Percentiles rank a stretch among this genome's conserved stretches.
phyloP scores from a whole-genome alignment of 2,888 invertebrate species.

The Clivina fossor region DNA sequence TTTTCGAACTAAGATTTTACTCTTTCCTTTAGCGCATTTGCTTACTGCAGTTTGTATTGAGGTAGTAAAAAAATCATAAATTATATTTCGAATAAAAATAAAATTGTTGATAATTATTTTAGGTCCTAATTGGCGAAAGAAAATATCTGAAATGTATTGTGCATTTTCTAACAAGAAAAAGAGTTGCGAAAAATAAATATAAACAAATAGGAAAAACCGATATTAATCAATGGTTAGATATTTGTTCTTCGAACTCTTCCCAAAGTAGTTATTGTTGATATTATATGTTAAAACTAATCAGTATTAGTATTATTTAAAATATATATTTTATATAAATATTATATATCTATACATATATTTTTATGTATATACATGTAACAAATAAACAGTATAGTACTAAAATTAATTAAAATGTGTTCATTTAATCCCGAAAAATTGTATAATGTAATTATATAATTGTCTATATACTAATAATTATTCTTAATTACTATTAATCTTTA shows the following conservation, averaged over 20 bases:
- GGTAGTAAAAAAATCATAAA: constrained; percentile 52
- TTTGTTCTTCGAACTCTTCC: too few species aligned
- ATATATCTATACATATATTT: too few species aligned
- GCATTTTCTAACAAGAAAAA: constrained; percentile 47
- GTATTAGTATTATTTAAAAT: background rate
- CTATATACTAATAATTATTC: too few species aligned
- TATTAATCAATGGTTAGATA: constrained; percentile 28
- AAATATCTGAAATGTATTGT: constrained; percentile 47
- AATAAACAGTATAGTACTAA: too few species aligned
- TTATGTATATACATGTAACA: too few species aligned
- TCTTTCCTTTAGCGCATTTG: constrained; percentile 62
- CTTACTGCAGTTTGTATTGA: constrained; percentile 62
- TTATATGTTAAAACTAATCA: constrained; percentile 1
- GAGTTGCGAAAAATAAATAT: constrained; percentile 48
- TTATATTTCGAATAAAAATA: background rate
- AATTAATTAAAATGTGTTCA: too few species aligned
- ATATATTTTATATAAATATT: too few species aligned
- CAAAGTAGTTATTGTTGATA: too few species aligned
- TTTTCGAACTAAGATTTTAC: constrained; percentile 61
- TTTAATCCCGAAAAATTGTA: too few species aligned
- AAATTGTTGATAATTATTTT: constrained; percentile 28
- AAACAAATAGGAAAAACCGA: constrained; percentile 44
- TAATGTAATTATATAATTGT: too few species aligned
- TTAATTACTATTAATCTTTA: too few species aligned
- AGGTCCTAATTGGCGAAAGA: constrained; percentile 46